Evolutionary conservation across 2,888 invertebrate species (phyloP).

Genomic region (Ormyrus thymus): DNA sequence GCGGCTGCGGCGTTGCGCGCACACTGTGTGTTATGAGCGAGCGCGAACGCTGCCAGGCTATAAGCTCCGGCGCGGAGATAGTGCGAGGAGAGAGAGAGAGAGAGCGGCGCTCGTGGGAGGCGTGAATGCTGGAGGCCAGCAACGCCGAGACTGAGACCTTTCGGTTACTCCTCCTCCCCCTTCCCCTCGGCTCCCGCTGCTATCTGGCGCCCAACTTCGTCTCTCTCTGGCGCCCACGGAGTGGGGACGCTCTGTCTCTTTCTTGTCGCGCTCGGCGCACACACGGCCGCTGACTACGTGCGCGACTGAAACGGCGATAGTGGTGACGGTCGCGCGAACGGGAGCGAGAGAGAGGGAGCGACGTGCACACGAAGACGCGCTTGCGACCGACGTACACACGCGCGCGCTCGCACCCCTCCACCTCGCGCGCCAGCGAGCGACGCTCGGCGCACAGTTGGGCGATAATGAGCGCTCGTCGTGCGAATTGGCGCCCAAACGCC

Average conservation of each 20-base stretch:
- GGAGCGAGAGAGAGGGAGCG: slow-evolving; percentile 1
- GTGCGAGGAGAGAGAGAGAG: slow-evolving; percentile 56
- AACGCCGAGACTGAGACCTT: slow-evolving; percentile 72
- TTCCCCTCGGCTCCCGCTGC: slow-evolving; percentile 49
- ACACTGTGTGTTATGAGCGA: too few species aligned
- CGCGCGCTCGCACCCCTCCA: too few species aligned
- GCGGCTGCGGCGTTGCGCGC: slow-evolving; percentile 43
- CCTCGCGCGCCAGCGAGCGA: neutral
- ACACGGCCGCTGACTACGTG: slow-evolving; percentile 10
- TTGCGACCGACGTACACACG: neutral
- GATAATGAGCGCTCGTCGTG: slow-evolving; percentile 72
- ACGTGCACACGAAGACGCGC: neutral
- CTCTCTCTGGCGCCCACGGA: slow-evolving; percentile 29
- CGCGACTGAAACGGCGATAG: slow-evolving; percentile 1
- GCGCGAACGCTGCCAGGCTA: too few species aligned
- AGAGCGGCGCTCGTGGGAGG: slow-evolving; percentile 71
- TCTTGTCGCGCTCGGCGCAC: neutral
- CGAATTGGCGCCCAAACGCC: slow-evolving; percentile 75
- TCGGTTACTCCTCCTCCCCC: slow-evolving; percentile 72
- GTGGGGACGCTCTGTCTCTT: neutral
- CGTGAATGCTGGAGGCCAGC: slow-evolving; percentile 74
- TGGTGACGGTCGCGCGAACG: too few species aligned
- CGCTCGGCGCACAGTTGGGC: slow-evolving; percentile 67
- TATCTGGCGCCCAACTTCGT: neutral
- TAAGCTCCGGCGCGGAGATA: slow-evolving; percentile 5